Conservation (phyloP, 2,888 invertebrate genomes). For the Deilephila elpenor region DNA sequence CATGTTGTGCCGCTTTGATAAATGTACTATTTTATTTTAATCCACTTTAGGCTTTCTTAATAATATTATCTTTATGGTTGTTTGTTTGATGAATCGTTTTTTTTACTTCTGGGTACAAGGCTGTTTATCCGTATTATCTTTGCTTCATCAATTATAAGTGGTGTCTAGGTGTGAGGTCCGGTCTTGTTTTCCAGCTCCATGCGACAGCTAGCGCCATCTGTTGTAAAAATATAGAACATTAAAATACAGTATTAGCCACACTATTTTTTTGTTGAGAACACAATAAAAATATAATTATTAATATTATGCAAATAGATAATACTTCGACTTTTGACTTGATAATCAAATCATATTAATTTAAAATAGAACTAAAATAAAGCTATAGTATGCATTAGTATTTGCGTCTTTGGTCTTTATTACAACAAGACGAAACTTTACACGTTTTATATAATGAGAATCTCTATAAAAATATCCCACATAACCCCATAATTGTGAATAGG, state of each 20-base stretch:
- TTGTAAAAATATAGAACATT: neutral
- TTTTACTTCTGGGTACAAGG: neutral
- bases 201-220: conserved; percentile 28
- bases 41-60: neutral
- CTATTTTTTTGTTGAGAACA: no score
- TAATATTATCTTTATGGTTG: neutral
- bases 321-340: no score
- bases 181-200: neutral
- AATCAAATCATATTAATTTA: no score
- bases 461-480: no score
- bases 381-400: no score
- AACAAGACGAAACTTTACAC: no score
- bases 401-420: no score
- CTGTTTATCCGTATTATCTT: neutral
- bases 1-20: neutral
- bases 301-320: no score
- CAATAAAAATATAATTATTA: no score
- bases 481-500: no score
- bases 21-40: neutral
- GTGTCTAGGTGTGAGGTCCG: neutral
- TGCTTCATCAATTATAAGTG: neutral
- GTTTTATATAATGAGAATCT: no score
- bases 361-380: no score
- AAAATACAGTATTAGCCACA: neutral
- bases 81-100: neutral